phyloP scores from a whole-genome alignment of 2,888 invertebrate genomes.

The Rhopalosiphum nymphaeae region DNA sequence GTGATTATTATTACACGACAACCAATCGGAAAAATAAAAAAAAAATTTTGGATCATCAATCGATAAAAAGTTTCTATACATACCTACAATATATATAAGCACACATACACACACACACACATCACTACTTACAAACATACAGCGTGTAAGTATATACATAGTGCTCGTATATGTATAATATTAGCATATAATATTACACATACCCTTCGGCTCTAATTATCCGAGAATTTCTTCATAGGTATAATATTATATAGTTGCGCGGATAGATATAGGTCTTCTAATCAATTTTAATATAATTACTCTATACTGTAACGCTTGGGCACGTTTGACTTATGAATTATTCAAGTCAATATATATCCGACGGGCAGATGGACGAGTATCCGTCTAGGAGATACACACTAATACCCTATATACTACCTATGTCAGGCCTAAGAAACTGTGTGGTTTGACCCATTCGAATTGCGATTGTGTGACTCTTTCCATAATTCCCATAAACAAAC shows the following conservation, averaged over 20 bases:
- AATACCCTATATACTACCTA: background rate
- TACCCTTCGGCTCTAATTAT: constrained; percentile 53
- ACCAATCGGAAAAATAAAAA: constrained; percentile 45
- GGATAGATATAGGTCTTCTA: constrained; percentile 2
- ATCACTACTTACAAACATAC: background rate
- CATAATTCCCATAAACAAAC: background rate
- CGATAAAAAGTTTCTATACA: constrained; percentile 2
- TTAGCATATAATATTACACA: constrained; percentile 12
- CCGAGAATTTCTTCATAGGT: constrained; percentile 17
- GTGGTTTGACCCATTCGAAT: background rate
- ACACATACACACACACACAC: background rate
- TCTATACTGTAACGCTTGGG: background rate
- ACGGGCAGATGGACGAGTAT: background rate
- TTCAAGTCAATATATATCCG: constrained; percentile 27
- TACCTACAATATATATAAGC: background rate
- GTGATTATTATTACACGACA: constrained; percentile 42
- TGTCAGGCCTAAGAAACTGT: background rate
- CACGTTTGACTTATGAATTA: constrained; percentile 32
- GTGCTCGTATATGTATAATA: background rate
- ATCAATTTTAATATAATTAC: constrained; percentile 51
- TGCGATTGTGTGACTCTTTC: background rate
- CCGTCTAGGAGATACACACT: background rate
- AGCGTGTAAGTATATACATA: background rate
- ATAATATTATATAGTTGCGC: background rate
- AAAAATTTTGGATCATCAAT: constrained; percentile 36